Evolutionary conservation across 2,888 invertebrate genomes (phyloP), one percentile per base, ranked within the genome.

Genomic region (Eupithecia insigniata): DNA sequence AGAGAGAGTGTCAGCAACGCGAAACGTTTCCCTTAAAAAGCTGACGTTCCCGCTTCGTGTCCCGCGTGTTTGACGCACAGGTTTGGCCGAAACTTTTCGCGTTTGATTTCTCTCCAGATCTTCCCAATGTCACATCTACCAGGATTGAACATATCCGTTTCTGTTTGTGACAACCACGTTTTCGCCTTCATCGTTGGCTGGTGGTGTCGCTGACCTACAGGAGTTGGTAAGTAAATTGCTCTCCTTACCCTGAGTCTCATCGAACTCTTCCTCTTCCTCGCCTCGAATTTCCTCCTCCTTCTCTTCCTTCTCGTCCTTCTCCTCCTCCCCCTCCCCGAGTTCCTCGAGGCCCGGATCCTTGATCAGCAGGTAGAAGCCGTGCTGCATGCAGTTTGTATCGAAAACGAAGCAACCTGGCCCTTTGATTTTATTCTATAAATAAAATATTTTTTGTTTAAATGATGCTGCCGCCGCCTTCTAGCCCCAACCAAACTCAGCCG

Each of bases 341-440:
- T 91, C 91, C 65, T 90, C 89, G 3, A 82, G 70, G 34, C 81
- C 91, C 0, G 95, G 95, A 83, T 96, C 95, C 76, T 95, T 94
- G 43, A 95, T 80, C 61, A 92, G 79, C 95, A 95, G 66, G 95
- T 94, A 91, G 95, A 97, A 96, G 0, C 97, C 97, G 80, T 96
- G 96, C 78, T 96, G 96, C 95, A 97, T 96, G 79, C 96, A 96
- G 76, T 96, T 95, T n/a, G 96, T 95, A 77, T 97, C 96, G 80
- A 97, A 97, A 4, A 96, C 96, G 81, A 96, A 97, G 71, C 97
- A 96, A 0, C 97, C 97, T 0, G 95, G 95, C 0, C 97, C 97
- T 80, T 95, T 95, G 0, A 97, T 97, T 85, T 96, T 93, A 46
- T 96, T 96, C 74, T 64, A 16, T n/a, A 62, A 30, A 62, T 32